Conservation (phyloP, 2,888 invertebrate genomes). For the Heterodera filipjevi region DNA sequence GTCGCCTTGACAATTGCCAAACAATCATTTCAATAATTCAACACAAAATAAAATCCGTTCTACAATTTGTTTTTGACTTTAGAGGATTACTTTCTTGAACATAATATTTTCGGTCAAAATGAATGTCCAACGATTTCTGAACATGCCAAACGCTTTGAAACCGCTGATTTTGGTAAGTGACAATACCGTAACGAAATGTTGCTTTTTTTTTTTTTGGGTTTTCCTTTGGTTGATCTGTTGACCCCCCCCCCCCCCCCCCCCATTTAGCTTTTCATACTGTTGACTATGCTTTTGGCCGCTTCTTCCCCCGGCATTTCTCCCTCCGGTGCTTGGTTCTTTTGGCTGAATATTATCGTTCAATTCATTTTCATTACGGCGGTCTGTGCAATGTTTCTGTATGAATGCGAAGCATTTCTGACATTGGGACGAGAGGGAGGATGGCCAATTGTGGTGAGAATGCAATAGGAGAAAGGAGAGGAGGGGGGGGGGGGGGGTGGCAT, state of each 20-base stretch:
- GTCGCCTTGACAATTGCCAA: not conserved
- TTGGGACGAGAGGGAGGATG: conserved; percentile 38
- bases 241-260: not conserved
- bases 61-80: not conserved
- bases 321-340: conserved; percentile 42
- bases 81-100: not conserved
- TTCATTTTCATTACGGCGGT: conserved; percentile 28
- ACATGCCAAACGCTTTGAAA: conserved; percentile 31
- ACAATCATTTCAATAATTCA: not conserved
- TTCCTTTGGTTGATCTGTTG: not conserved
- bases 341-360: conserved; percentile 37
- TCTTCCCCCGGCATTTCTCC: conserved; percentile 28
- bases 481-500: no score
- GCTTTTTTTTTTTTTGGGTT: not conserved
- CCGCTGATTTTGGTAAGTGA: conserved; percentile 31
- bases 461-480: no score
- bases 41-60: not conserved
- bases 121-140: conserved; percentile 32
- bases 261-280: conserved; percentile 29
- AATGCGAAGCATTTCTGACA: conserved; percentile 35
- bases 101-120: conserved; percentile 14
- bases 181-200: no score
- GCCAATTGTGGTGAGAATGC: conserved; percentile 38
- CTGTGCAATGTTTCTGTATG: conserved; percentile 38
- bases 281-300: conserved; percentile 32